Evolutionary conservation across 2,797 vertebrate species (phyloP).

Genomic region (Poeciliopsis presidionis): DNA sequence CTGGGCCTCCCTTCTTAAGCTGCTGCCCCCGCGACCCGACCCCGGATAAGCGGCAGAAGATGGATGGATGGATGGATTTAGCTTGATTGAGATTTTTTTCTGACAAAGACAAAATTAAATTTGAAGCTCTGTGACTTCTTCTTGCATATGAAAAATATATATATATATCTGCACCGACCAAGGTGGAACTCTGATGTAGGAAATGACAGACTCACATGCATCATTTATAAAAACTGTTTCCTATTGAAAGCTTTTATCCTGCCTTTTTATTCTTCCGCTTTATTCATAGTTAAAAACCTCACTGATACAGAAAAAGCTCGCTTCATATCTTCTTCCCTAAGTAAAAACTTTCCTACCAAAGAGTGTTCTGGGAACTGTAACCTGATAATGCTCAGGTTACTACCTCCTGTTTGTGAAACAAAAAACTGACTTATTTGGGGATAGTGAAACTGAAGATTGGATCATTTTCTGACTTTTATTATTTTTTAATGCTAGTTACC

Average conservation of each 20-base stretch:
- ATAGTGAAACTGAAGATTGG: background rate
- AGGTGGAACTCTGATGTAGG: background rate
- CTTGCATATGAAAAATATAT: background rate
- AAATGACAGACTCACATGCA: background rate
- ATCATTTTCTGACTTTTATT: background rate
- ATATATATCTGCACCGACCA: background rate
- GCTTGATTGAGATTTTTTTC: slow-evolving; percentile 24
- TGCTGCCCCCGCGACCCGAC: no score
- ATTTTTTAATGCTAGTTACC: background rate
- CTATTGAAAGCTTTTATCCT: background rate
- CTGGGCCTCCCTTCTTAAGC: no score
- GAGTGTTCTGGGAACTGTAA: background rate
- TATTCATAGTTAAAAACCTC: background rate
- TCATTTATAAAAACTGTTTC: background rate
- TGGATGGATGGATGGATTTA: no score
- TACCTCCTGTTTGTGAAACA: background rate
- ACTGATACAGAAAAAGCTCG: background rate
- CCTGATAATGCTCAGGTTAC: background rate
- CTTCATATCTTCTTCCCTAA: background rate
- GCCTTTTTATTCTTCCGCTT: background rate
- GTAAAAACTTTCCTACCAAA: background rate
- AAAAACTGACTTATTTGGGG: background rate
- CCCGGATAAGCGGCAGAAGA: no score
- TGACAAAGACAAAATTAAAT: background rate
- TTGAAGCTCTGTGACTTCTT: background rate